phyloP scores from a whole-genome alignment of 2,888 invertebrate species.

The Hemistola chrysoprasaria region DNA sequence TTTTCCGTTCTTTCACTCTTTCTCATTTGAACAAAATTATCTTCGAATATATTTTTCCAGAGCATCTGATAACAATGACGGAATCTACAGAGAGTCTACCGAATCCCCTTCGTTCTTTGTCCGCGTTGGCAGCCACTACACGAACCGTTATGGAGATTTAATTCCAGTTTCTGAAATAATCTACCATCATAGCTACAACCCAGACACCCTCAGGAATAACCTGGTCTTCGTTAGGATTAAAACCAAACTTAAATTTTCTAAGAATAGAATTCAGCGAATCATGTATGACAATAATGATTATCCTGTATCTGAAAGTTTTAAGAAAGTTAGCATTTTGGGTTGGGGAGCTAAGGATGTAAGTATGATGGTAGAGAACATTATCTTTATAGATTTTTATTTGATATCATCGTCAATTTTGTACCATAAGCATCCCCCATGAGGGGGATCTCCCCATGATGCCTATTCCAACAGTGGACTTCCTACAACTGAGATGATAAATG shows the following conservation, averaged over 20 bases:
- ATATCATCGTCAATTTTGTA: too few species aligned
- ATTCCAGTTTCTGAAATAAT: constrained; percentile 32
- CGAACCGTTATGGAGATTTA: constrained; percentile 32
- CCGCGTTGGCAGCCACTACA: constrained; percentile 42
- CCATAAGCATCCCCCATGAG: too few species aligned
- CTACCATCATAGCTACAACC: constrained; percentile 43
- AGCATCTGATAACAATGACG: constrained; percentile 34
- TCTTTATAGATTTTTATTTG: too few species aligned
- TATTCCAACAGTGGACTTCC: too few species aligned
- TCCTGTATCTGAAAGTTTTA: constrained; percentile 11
- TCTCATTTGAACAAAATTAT: too few species aligned
- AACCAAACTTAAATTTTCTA: constrained; percentile 21
- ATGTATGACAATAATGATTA: constrained; percentile 27
- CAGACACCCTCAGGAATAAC: constrained; percentile 38
- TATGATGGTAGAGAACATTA: constrained; percentile 1
- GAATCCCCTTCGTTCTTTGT: constrained; percentile 31
- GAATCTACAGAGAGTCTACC: constrained; percentile 18
- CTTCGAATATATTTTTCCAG: constrained; percentile 30
- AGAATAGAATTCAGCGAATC: constrained; percentile 37
- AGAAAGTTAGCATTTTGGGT: constrained; percentile 40
- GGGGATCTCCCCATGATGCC: too few species aligned
- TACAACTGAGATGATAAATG: too few species aligned
- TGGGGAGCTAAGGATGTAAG: constrained; percentile 48
- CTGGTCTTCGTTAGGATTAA: constrained; percentile 39
- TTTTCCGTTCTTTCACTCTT: too few species aligned